A percentile compares a stretch with the other conserved stretches of the same genome.
phyloP scores from a whole-genome alignment of 2,113 vertebrate genomes.

The Pyxicephalus adspersus region DNA sequence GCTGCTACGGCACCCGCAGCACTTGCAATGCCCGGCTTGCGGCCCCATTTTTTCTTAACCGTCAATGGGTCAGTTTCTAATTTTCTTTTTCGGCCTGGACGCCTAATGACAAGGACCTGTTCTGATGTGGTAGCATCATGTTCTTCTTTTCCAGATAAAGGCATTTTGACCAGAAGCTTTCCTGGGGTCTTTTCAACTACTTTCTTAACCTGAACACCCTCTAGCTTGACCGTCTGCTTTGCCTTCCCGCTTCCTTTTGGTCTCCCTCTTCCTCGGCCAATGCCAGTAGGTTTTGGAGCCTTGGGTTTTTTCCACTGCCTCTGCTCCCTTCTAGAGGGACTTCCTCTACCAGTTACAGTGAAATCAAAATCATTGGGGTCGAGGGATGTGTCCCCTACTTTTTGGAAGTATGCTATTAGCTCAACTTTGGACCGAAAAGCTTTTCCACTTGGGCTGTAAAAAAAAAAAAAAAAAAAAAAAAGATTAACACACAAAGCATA shows the following conservation, averaged over 20 bases:
- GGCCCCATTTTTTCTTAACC: constrained; percentile 85
- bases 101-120: constrained; percentile 70
- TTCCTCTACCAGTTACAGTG: constrained; percentile 91
- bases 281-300: constrained; percentile 80
- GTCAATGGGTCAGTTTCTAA: constrained; percentile 76
- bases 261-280: constrained; percentile 82
- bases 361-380: constrained; percentile 96
- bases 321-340: constrained; percentile 88
- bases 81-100: constrained; percentile 86
- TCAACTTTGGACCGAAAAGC: constrained; percentile 96
- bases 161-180: constrained; percentile 92
- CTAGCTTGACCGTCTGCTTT: constrained; percentile 73
- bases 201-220: constrained; percentile 86
- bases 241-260: constrained; percentile 78
- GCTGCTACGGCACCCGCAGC: constrained; percentile 76
- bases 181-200: constrained; percentile 87
- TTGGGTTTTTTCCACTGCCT: constrained; percentile 87
- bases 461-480: constrained; percentile 32
- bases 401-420: constrained; percentile 91
- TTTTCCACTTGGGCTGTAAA: constrained; percentile 87
- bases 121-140: constrained; percentile 70
- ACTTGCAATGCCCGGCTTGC: constrained; percentile 78
- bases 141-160: constrained; percentile 74
- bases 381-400: constrained; percentile 89
- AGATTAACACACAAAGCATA: not conserved